These are phyloP conservation scores for Lasioglossum calceatum DNA, from an alignment of 2,888 invertebrate genomes.

Conservation along the genomic window DNA sequence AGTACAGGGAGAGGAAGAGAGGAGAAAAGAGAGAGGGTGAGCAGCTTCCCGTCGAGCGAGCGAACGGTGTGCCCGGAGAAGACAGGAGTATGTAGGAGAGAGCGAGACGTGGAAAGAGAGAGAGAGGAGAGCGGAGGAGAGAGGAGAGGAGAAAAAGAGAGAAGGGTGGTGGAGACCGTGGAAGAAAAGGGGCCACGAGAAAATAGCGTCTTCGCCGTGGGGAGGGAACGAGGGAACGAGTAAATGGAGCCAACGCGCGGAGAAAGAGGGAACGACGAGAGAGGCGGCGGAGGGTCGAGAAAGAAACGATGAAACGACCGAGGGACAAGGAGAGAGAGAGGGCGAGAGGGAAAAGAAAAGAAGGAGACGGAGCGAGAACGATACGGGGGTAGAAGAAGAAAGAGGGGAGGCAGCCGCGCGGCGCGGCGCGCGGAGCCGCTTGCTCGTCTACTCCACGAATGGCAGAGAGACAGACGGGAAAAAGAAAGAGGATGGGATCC, in stretches of 20 bases:
- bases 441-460: constrained; percentile 71
- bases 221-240: constrained; percentile 81
- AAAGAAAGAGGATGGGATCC: constrained; percentile 82
- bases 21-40: constrained; percentile 42
- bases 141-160: constrained; percentile 61
- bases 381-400: constrained; percentile 61
- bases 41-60: constrained; percentile 50
- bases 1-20: constrained; percentile 63
- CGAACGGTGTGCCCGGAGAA: constrained; percentile 28
- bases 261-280: constrained; percentile 68
- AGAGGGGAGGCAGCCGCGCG: constrained; percentile 32
- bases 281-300: constrained; percentile 71
- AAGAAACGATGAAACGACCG: constrained; percentile 76
- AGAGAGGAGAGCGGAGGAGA: constrained; percentile 39
- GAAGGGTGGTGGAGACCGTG: constrained; percentile 70
- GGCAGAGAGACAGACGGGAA: constrained; percentile 81
- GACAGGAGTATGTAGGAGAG: constrained; percentile 44
- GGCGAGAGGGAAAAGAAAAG: constrained; percentile 81
- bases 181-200: constrained; percentile 81
- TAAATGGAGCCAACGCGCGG: constrained; percentile 70
- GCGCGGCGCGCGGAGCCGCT: constrained; percentile 2
- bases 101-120: constrained; percentile 21
- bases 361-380: constrained; percentile 61
- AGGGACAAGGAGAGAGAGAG: constrained; percentile 83
- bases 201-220: constrained; percentile 80